phyloP scores from a whole-genome alignment of 1,140 invertebrate genomes.

The Pseudomyrmex dendroicus region DNA sequence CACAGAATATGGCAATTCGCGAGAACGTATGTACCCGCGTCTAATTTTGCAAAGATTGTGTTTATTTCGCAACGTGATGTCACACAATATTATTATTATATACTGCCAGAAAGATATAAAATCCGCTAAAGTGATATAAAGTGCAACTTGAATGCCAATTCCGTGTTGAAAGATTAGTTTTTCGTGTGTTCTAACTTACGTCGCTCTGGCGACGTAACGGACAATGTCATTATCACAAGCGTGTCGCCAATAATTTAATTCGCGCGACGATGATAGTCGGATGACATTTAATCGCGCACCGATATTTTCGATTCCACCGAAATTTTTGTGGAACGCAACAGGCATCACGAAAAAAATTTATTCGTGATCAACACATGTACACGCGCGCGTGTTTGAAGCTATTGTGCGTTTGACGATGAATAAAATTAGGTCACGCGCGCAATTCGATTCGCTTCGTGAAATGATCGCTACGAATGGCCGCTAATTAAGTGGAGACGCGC shows the following conservation, averaged over 20 bases:
- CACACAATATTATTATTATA: too few species aligned
- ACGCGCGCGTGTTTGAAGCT: slow-evolving; percentile 14
- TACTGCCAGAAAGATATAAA: too few species aligned
- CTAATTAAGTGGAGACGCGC: slow-evolving; percentile 3
- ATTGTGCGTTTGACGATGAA: slow-evolving; percentile 13
- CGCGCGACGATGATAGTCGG: background rate
- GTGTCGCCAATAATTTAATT: slow-evolving; percentile 1
- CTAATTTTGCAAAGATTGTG: background rate
- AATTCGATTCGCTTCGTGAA: slow-evolving; percentile 21
- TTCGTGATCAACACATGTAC: background rate
- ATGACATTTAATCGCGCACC: background rate
- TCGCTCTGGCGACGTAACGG: slow-evolving; percentile 4
- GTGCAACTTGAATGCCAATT: too few species aligned
- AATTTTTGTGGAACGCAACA: slow-evolving; percentile 25
- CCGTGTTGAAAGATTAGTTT: background rate
- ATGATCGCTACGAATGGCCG: background rate
- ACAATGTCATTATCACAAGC: background rate
- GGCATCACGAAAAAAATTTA: background rate
- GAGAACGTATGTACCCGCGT: background rate
- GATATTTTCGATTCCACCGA: background rate
- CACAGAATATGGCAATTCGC: background rate
- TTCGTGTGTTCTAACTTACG: slow-evolving; percentile 5
- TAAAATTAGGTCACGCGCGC: background rate
- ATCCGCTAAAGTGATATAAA: too few species aligned
- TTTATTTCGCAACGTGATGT: too few species aligned